phyloP scores from a whole-genome alignment of 2,113 vertebrate species.

The Python bivittatus region DNA sequence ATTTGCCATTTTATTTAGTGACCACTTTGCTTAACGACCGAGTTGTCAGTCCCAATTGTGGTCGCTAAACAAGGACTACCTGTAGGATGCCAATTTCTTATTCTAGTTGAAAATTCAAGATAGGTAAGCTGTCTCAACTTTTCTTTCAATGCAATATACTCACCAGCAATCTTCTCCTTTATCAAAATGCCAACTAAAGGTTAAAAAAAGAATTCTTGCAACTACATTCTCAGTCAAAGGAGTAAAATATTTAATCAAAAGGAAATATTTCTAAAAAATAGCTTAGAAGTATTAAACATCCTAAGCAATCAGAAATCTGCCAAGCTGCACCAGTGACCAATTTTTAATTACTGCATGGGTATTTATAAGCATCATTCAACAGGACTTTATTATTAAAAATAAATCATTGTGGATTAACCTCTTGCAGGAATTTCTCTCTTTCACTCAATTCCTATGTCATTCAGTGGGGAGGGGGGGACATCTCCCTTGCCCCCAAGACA shows the following conservation, averaged over 20 bases:
- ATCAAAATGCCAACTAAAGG: slow-evolving; percentile 20
- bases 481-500: not conserved
- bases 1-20: no score
- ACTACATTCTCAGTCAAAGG: slow-evolving; percentile 62
- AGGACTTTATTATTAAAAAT: not conserved
- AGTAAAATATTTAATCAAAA: slow-evolving; percentile 14
- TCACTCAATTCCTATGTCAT: no score
- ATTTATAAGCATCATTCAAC: not conserved
- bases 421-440: not conserved
- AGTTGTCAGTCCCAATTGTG: no score
- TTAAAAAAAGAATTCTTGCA: slow-evolving; percentile 59
- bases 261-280: slow-evolving; percentile 45
- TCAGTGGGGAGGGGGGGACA: not conserved
- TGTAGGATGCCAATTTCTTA: not conserved
- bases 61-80: no score
- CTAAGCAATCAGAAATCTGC: not conserved
- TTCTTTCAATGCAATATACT: not conserved
- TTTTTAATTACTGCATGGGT: not conserved
- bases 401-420: not conserved
- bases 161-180: no score
- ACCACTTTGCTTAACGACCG: no score
- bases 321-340: not conserved
- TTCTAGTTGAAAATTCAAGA: not conserved
- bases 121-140: not conserved
- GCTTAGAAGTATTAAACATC: slow-evolving; percentile 26